phyloP scores from a whole-genome alignment of 1,140 invertebrate species.

The Drosophila littoralis region DNA sequence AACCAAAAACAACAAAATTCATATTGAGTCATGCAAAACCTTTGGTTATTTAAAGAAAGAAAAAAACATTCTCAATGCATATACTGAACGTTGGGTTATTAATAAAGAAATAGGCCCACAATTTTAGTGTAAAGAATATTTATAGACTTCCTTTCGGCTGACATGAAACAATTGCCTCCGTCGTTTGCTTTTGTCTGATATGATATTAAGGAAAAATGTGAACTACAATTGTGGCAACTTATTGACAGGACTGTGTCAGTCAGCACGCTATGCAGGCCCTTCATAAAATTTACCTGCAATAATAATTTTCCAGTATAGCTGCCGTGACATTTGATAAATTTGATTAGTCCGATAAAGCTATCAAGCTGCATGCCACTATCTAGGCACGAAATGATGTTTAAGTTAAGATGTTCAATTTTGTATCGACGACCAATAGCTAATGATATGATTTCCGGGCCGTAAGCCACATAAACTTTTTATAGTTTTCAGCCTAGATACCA shows the following conservation, averaged over 20 bases:
- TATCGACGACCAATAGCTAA: slow-evolving; percentile 43
- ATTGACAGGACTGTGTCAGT: slow-evolving; percentile 54
- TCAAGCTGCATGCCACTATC: slow-evolving; percentile 8
- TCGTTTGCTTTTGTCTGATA: slow-evolving; percentile 50
- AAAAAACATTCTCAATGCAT: too few relatives aligned
- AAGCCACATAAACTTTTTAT: slow-evolving; percentile 1
- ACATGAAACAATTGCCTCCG: too few relatives aligned
- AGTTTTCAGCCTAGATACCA: slow-evolving; percentile 14
- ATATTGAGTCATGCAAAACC: too few relatives aligned
- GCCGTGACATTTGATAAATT: slow-evolving; percentile 44
- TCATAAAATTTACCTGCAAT: slow-evolving; percentile 60
- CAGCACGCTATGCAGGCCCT: slow-evolving; percentile 58
- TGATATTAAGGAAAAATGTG: slow-evolving; percentile 59
- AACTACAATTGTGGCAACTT: slow-evolving; percentile 23
- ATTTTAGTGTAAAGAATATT: too few relatives aligned
- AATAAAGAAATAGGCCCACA: too few relatives aligned
- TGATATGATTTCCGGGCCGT: slow-evolving; percentile 24
- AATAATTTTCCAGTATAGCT: slow-evolving; percentile 63
- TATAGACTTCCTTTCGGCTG: too few relatives aligned
- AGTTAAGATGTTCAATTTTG: slow-evolving; percentile 74
- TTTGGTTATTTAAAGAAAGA: too few relatives aligned
- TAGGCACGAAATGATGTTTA: slow-evolving; percentile 62
- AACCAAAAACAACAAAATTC: too few relatives aligned
- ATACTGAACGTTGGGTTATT: too few relatives aligned
- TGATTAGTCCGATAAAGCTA: slow-evolving; percentile 48